Conservation (phyloP, 2,888 invertebrate species). For the Chrysina gloriosa region DNA sequence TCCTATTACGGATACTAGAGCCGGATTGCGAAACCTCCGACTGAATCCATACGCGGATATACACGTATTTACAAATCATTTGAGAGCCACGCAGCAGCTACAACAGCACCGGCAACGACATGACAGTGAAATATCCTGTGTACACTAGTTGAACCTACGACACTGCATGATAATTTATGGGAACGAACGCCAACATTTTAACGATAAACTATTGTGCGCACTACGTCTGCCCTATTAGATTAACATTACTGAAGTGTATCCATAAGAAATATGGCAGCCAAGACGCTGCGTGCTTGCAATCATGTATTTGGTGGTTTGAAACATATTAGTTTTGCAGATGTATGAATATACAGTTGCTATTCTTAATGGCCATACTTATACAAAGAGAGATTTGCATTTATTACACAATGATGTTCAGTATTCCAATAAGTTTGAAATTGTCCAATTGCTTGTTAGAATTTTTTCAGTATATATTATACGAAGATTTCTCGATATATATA, state of each 20-base stretch:
- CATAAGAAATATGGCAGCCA: constrained; percentile 23
- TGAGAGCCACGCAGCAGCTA: constrained; percentile 40
- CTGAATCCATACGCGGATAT: constrained; percentile 35
- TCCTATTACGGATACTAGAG: constrained; percentile 45
- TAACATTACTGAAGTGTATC: constrained; percentile 17
- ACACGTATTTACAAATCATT: constrained; percentile 47
- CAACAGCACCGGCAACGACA: constrained; percentile 28
- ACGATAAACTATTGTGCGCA: constrained; percentile 28
- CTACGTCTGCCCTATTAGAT: constrained; percentile 24
- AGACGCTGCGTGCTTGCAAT: neutral
- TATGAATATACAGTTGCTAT: too few relatives aligned
- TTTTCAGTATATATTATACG: too few relatives aligned
- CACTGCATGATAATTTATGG: constrained; percentile 43
- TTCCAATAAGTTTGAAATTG: too few relatives aligned
- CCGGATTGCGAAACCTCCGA: constrained; percentile 39
- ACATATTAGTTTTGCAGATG: too few relatives aligned
- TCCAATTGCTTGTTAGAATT: too few relatives aligned
- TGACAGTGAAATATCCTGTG: constrained; percentile 47
- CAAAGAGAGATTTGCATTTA: too few relatives aligned
- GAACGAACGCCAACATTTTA: constrained; percentile 33
- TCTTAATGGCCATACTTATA: too few relatives aligned
- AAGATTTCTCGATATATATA: too few relatives aligned
- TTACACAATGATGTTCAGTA: too few relatives aligned
- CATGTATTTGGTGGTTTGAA: too few relatives aligned
- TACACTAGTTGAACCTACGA: constrained; percentile 42